Percentiles rank a stretch among this genome's conserved stretches.
Conservation (phyloP, 2,113 vertebrate species). For the Oncorhynchus keta region DNA sequence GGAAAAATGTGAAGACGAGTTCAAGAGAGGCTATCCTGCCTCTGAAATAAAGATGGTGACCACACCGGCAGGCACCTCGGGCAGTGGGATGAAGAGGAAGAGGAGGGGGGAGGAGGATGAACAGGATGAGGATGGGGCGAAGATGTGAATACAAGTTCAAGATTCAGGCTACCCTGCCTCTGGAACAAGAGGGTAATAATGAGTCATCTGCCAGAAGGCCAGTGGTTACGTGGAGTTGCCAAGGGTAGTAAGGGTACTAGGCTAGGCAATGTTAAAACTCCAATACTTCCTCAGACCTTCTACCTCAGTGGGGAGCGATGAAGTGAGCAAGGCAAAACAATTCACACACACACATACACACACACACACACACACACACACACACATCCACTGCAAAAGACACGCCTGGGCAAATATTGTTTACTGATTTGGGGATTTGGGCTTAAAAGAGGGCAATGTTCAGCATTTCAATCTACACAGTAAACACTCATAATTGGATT, state of each 20-base stretch:
- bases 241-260: neutral
- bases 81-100: too few relatives aligned
- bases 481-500: constrained; percentile 74
- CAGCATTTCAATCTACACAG: constrained; percentile 67
- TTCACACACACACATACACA: constrained; percentile 15
- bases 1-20: neutral
- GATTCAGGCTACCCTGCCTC: too few relatives aligned
- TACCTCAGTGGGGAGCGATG: neutral
- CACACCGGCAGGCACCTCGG: too few relatives aligned
- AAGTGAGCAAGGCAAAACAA: neutral
- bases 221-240: neutral
- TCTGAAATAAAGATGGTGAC: constrained; percentile 9
- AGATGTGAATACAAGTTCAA: neutral
- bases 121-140: neutral
- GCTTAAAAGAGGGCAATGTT: constrained; percentile 58
- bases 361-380: constrained; percentile 28
- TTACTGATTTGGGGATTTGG: constrained; percentile 63
- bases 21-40: neutral
- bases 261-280: neutral
- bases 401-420: constrained; percentile 53
- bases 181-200: too few relatives aligned
- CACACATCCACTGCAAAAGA: constrained; percentile 33
- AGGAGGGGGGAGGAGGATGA: too few relatives aligned
- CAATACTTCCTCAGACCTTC: neutral
- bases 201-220: too few relatives aligned